Percentiles rank a stretch among this genome's conserved stretches.
phyloP scores from a whole-genome alignment of 1,140 invertebrate genomes.

The Alviniconcha marisindica region DNA sequence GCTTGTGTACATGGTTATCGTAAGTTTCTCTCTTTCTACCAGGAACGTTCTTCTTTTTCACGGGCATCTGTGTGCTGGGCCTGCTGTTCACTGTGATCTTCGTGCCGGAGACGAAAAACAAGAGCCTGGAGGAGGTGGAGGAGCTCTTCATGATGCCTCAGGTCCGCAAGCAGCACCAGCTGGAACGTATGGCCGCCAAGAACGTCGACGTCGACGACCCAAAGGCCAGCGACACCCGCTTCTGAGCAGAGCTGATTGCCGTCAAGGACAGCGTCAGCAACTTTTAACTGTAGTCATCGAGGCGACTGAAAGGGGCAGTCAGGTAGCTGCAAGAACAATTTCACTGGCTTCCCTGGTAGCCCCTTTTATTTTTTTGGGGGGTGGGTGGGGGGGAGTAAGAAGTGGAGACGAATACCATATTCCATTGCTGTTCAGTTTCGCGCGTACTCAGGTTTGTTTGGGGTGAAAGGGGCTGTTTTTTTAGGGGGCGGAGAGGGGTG shows the following conservation, averaged over 20 bases:
- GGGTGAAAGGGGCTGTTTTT: background rate
- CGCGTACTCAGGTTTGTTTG: background rate
- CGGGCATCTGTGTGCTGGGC: constrained; percentile 83
- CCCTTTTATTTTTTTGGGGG: no score
- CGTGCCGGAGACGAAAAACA: constrained; percentile 85
- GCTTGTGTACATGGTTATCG: background rate
- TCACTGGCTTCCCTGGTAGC: no score
- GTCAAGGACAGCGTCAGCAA: no score
- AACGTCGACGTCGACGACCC: background rate
- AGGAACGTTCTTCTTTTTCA: constrained; percentile 89
- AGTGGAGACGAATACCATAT: no score
- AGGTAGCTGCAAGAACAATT: no score
- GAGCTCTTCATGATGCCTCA: constrained; percentile 74
- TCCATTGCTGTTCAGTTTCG: background rate
- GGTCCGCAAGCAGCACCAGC: constrained; percentile 8
- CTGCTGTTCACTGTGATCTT: constrained; percentile 84
- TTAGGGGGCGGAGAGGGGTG: background rate
- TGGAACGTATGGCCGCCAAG: background rate
- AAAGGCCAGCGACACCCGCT: no score
- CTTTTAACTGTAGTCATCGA: no score
- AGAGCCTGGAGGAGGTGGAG: constrained; percentile 90
- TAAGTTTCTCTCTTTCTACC: constrained; percentile 51
- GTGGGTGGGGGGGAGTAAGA: no score
- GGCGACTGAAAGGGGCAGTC: no score
- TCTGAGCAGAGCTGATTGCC: no score